Base-by-base conservation (phyloP, 2,888 invertebrate genomes). In the Abrostola tripartita region DNA sequence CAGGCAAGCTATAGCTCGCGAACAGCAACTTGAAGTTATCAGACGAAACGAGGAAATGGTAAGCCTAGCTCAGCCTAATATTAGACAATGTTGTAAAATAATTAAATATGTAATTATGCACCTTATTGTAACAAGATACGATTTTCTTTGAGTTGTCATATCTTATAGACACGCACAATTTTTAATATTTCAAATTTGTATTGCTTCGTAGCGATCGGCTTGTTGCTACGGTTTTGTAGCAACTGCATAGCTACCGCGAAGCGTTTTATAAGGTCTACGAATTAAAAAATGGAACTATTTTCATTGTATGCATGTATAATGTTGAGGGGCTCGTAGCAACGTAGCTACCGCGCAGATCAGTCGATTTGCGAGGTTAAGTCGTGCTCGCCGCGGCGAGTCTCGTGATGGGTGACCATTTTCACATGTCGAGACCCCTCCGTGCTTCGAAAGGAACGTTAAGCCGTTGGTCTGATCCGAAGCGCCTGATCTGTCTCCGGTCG, bases 21-120 rank as follows among this genome's bases (percentile, higher is more conserved):
- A 98, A 92, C 96, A 98, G 64, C 97, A 98, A 76, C 83, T 97
- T 50, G 98, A 97, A 87, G 96, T 96, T 81, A 96, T 98, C 85
- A 91, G 97, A 58, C 92, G 96, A 54, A 93, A 90, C 52, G 95
- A 96, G 84, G 95, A 90, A 74, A 93, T 92, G 90, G 93, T 93
- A 66, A 63, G 70, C 24, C 14, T n/a, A n/a, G n/a, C n/a, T n/a
- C 8, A 14, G 24, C 6, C 9, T 8, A 7, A 14, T n/a, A 7
- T 9, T n/a, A 0, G 6, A n/a, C 10, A 9, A 40, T 9, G 10
- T 8, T 9, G 9, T 40, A 40, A 44, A 2, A 14, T 44, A 0
- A 44, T 12, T 14, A 6, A 14, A 12, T 14, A 44, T 8, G 5
- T 0, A 14, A 44, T 14, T 14, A 8, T 44, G 44, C 7, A 44